phyloP scores from a whole-genome alignment of 2,113 vertebrate species.

The Fulica atra region DNA sequence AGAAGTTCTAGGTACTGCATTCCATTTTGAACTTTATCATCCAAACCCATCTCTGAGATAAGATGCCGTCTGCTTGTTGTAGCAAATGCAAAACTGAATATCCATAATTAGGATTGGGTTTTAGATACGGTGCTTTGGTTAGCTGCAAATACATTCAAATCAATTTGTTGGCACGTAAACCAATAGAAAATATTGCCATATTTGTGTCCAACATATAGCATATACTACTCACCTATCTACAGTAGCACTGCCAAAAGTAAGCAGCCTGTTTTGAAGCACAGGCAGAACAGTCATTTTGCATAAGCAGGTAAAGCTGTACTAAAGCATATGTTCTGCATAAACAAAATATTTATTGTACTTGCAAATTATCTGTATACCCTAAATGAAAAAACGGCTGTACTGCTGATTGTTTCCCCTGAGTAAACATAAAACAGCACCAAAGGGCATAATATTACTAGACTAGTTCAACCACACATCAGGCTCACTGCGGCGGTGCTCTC shows the following conservation, averaged over 20 bases:
- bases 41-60: neutral
- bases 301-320: neutral
- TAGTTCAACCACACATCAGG: neutral
- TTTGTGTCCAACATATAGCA: neutral
- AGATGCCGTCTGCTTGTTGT: neutral
- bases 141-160: neutral
- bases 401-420: neutral
- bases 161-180: neutral
- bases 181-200: neutral
- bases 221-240: neutral
- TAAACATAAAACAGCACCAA: neutral
- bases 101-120: neutral
- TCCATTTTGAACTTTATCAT: neutral
- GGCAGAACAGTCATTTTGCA: neutral
- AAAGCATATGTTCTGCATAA: neutral
- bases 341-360: neutral
- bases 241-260: neutral
- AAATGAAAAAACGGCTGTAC: neutral
- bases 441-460: neutral
- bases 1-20: neutral
- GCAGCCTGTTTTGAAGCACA: neutral
- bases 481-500: neutral
- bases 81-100: neutral
- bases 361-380: neutral
- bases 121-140: neutral